These are phyloP conservation scores for Danio tinwini DNA, from an alignment of 2,797 vertebrate genomes.

Conservation along the genomic window DNA sequence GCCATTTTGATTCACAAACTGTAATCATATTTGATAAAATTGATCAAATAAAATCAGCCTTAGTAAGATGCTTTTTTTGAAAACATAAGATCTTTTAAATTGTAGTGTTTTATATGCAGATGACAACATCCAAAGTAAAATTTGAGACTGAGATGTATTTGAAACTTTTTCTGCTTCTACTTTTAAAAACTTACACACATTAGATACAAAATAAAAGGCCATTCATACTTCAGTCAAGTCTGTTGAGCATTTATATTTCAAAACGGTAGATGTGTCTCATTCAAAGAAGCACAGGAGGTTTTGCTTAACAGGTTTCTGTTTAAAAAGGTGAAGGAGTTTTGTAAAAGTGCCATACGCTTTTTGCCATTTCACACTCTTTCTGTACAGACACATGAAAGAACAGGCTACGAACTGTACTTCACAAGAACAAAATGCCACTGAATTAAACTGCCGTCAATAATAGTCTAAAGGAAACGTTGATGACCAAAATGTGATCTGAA, in stretches of 20 bases:
- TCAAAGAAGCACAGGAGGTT: constrained; percentile 3
- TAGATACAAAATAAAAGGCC: background rate
- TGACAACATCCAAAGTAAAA: background rate
- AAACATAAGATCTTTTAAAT: background rate
- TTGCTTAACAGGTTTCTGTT: constrained; percentile 14
- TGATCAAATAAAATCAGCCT: background rate
- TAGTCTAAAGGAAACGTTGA: background rate
- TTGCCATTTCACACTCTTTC: constrained; percentile 17
- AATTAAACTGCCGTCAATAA: constrained; percentile 5
- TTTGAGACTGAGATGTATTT: background rate
- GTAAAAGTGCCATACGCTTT: constrained; percentile 6
- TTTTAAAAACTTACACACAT: background rate
- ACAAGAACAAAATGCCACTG: constrained; percentile 19
- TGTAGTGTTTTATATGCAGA: background rate
- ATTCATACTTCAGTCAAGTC: constrained; percentile 3
- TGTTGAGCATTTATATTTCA: background rate
- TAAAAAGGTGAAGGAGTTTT: constrained; percentile 15
- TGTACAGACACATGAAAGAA: background rate
- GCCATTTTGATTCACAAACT: too few species aligned
- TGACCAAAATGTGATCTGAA: background rate
- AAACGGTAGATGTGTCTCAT: background rate
- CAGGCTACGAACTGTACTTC: background rate
- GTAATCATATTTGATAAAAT: background rate
- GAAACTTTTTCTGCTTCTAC: background rate
- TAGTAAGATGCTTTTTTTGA: background rate